Base-by-base conservation (phyloP, 2,113 vertebrate genomes). In the Colaptes auratus region DNA sequence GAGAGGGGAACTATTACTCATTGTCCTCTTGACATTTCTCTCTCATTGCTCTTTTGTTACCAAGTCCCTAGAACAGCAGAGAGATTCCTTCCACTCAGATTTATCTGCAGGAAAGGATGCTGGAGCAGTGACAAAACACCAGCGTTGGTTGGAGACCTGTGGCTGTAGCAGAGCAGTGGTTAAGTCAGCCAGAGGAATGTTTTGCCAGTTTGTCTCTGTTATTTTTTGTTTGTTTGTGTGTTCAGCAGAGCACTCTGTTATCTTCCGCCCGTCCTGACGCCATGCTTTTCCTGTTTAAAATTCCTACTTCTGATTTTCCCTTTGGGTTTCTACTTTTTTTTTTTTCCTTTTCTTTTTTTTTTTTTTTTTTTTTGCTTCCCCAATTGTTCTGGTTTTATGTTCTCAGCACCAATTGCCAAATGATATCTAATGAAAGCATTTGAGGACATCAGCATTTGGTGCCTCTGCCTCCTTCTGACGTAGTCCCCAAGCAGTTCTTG, bases 211-310 rank as follows among this genome's bases (percentile, higher is more conserved):
- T 88, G 90, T 95, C 87, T 95, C 82, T 48, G 77, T 85, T 98
- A 84, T 86, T 93, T 92, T 73, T 88, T 96, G 97, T 97, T 97
- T 98, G 98, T 99, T 99, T 98, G 98, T 99, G 97, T 98, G 98
- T 97, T 98, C 97, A 97, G 98, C 97, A 63, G 96, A 95, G 98
- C 85, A 77, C 98, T 97, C 98, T 96, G 96, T 99, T 99, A 99
- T 99, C 98, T 98, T 98, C 98, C 97, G 98, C 97, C 97, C 97
- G 97, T 97, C 97, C 99, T 98, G 99, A 98, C 98, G 99, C 99
- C 98, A 98, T 96, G 97, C 98, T 98, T 98, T 99, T 99, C 99
- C 99, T 99, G 99, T 99, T 99, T 98, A 98, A 99, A 98, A 98
- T 99, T 98, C 98, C 98, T 96, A 98, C 98, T 98, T 98, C 98